phyloP scores from a whole-genome alignment of 2,888 invertebrate genomes.

The Lithodes maja region DNA sequence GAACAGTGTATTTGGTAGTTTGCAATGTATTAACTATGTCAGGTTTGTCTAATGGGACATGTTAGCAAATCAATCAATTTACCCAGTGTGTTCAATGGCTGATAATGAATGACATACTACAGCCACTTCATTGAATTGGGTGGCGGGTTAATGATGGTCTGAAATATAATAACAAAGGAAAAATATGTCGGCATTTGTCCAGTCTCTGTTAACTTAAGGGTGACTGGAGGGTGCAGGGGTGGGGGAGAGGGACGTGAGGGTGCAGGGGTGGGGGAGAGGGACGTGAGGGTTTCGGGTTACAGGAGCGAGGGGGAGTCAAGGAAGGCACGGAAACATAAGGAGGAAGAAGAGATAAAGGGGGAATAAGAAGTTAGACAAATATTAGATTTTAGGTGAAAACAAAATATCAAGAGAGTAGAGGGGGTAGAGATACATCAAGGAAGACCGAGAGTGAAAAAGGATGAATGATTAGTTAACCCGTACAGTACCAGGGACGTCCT shows the following conservation, averaged over 20 bases:
- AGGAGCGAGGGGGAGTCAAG: neutral
- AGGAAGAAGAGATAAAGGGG: neutral
- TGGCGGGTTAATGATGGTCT: too few relatives aligned
- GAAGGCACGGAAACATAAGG: neutral
- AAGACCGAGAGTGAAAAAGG: neutral
- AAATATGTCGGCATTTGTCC: too few relatives aligned
- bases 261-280: neutral
- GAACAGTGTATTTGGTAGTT: too few relatives aligned
- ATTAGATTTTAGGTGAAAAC: neutral
- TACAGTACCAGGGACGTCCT: neutral
- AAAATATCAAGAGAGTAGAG: neutral
- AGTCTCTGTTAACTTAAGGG: neutral
- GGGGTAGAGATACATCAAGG: neutral
- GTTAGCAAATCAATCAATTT: too few relatives aligned
- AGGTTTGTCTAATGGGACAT: too few relatives aligned
- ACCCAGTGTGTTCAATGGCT: too few relatives aligned
- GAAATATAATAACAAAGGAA: too few relatives aligned
- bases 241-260: neutral
- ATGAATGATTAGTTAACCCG: neutral
- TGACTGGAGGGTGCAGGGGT: neutral
- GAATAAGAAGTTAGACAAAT: neutral
- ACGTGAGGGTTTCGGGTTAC: neutral
- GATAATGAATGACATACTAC: too few relatives aligned
- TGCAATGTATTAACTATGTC: too few relatives aligned
- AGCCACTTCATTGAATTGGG: too few relatives aligned